Conservation (phyloP, 1,140 invertebrate genomes). For the Orchesella cincta region DNA sequence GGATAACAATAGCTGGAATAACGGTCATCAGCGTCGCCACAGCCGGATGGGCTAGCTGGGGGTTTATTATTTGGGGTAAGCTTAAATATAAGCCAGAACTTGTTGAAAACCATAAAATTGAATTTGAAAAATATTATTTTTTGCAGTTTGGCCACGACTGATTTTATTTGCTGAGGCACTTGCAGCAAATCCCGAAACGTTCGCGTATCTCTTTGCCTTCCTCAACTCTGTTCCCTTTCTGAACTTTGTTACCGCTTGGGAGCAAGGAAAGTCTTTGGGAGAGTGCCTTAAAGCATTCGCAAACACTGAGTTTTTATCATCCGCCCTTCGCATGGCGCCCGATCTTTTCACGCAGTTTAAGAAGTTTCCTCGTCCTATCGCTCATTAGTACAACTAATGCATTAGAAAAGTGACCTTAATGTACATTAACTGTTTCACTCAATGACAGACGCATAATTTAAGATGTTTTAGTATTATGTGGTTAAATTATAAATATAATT, state of each 20-base stretch:
- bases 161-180: not conserved
- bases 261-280: not conserved
- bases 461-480: too few relatives aligned
- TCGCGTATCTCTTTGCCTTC: not conserved
- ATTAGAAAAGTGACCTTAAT: too few relatives aligned
- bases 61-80: constrained; percentile 6
- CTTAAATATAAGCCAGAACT: not conserved
- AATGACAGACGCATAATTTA: too few relatives aligned
- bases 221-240: not conserved
- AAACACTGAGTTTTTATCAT: not conserved
- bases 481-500: too few relatives aligned
- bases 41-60: not conserved
- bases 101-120: not conserved
- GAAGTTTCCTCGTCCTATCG: not conserved
- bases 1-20: not conserved
- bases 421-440: too few relatives aligned
- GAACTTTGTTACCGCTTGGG: not conserved
- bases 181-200: constrained; percentile 3
- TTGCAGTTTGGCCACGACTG: not conserved
- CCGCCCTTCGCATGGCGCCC: not conserved
- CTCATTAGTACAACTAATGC: not conserved
- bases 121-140: not conserved
- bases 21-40: constrained; percentile 5
- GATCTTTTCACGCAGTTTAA: constrained; percentile 10
- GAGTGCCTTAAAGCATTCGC: not conserved